Evolutionary conservation across 2,797 vertebrate species (phyloP).

Genomic region (Hipposideros larvatus): DNA sequence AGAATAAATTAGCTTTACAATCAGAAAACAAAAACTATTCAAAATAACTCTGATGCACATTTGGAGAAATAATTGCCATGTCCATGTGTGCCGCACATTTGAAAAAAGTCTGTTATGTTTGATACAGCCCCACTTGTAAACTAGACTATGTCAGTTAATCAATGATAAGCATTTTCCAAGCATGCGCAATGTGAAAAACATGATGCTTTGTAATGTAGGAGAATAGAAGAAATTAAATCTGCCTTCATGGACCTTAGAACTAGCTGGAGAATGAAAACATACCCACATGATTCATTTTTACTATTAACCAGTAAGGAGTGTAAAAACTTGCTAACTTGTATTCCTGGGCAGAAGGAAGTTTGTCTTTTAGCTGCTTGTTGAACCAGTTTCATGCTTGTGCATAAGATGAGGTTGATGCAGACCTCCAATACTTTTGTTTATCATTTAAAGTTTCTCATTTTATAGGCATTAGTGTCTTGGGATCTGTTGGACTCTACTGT

Average conservation of each 20-base stretch:
- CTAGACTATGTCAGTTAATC: background rate
- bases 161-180: background rate
- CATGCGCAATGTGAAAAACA: background rate
- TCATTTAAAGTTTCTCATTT: background rate
- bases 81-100: background rate
- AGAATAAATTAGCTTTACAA: constrained; percentile 23
- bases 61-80: constrained; percentile 7
- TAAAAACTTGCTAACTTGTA: background rate
- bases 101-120: background rate
- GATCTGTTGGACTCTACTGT: background rate
- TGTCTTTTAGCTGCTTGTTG: background rate
- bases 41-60: background rate
- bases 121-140: background rate
- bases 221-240: background rate
- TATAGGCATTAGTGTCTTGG: background rate
- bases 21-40: background rate
- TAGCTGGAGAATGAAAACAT: constrained; percentile 15
- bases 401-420: background rate
- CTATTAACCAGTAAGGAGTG: constrained; percentile 1
- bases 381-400: background rate
- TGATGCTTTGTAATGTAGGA: background rate
- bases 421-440: background rate
- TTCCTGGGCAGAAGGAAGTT: background rate
- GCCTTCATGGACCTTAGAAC: background rate
- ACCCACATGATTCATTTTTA: background rate